phyloP scores from a whole-genome alignment of 2,888 invertebrate genomes.

The Melieria picta region DNA sequence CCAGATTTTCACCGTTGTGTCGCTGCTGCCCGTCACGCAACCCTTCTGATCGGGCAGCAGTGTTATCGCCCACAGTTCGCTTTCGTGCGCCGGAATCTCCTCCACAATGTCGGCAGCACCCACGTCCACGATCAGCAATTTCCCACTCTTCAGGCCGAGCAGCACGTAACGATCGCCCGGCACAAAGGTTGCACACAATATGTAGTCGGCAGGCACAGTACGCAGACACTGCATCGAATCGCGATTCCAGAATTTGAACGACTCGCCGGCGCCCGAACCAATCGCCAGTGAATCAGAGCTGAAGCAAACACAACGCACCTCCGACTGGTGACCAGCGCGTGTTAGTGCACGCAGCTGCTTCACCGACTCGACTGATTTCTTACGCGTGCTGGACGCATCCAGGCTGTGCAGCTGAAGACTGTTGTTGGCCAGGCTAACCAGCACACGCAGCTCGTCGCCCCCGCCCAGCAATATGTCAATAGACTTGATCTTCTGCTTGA shows the following conservation, averaged over 20 bases:
- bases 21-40: constrained; percentile 86
- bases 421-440: constrained; percentile 77
- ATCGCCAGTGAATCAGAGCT: constrained; percentile 91
- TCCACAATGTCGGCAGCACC: constrained; percentile 84
- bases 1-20: constrained; percentile 94
- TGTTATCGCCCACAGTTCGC: constrained; percentile 82
- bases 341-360: constrained; percentile 73
- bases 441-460: constrained; percentile 76
- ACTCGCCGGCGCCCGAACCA: constrained; percentile 86
- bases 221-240: constrained; percentile 75
- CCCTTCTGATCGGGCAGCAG: constrained; percentile 85
- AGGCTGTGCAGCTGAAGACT: constrained; percentile 76
- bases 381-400: constrained; percentile 49
- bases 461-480: constrained; percentile 76
- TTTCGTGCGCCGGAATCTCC: constrained; percentile 82
- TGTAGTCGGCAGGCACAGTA: constrained; percentile 75
- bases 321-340: constrained; percentile 87
- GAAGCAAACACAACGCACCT: constrained; percentile 87
- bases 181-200: constrained; percentile 78
- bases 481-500: constrained; percentile 77
- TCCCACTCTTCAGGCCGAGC: constrained; percentile 86
- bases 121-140: constrained; percentile 84
- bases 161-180: constrained; percentile 91
- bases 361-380: constrained; percentile 55
- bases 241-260: constrained; percentile 93